Evolutionary conservation across 2,888 invertebrate species (phyloP).

Genomic region (Pristionchus fissidentatus): DNA sequence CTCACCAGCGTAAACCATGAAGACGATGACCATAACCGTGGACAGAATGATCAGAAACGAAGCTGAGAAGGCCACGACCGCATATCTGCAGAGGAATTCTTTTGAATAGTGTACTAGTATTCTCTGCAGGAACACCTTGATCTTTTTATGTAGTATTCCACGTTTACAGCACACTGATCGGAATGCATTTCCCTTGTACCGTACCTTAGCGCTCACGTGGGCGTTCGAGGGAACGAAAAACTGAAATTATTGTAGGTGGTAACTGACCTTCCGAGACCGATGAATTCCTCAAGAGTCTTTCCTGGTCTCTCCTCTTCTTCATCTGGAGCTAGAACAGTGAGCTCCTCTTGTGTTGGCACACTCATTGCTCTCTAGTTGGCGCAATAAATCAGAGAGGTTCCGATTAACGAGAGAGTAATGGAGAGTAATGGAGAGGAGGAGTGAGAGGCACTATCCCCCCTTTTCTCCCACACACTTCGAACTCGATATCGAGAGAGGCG

Average conservation of each 20-base stretch:
- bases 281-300: constrained; percentile 7
- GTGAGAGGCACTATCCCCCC: too few species aligned
- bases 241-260: not conserved
- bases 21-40: not conserved
- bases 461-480: too few species aligned
- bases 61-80: not conserved
- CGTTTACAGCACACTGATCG: too few species aligned
- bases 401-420: not conserved
- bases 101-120: too few species aligned
- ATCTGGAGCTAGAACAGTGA: not conserved
- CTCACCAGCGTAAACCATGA: constrained; percentile 15
- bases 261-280: not conserved
- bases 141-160: too few species aligned
- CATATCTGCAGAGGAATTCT: not conserved
- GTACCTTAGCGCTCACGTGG: too few species aligned
- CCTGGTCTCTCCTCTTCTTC: not conserved
- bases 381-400: not conserved
- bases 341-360: not conserved
- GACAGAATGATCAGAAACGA: not conserved
- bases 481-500: too few species aligned
- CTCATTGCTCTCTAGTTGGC: not conserved
- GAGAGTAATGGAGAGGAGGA: too few species aligned
- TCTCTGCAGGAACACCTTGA: too few species aligned
- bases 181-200: too few species aligned
- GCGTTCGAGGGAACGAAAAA: not conserved